Evolutionary conservation across 2,113 vertebrate genomes (phyloP).

Genomic region (Gnathonemus longibarbis): DNA sequence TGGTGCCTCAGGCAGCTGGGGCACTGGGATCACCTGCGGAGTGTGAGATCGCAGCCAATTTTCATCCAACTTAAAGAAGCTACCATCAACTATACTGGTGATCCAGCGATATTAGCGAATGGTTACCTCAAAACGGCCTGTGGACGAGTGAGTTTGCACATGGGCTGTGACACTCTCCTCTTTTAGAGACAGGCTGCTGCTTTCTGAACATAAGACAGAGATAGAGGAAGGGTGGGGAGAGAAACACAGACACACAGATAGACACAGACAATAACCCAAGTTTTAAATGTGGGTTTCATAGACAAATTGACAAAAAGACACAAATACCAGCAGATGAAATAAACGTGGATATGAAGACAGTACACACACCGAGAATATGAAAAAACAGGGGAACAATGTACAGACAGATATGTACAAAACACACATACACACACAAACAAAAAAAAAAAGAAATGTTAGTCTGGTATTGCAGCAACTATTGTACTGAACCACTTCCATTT

Average conservation of each 20-base stretch:
- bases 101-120: neutral
- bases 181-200: slow-evolving; percentile 37
- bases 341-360: slow-evolving; percentile 21
- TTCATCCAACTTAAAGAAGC: neutral
- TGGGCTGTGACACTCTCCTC: slow-evolving; percentile 40
- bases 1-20: slow-evolving; percentile 48
- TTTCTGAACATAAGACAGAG: slow-evolving; percentile 50
- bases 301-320: slow-evolving; percentile 40
- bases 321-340: slow-evolving; percentile 19
- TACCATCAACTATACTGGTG: neutral
- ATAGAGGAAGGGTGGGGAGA: slow-evolving; percentile 42
- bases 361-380: slow-evolving; percentile 24
- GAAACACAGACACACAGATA: slow-evolving; percentile 19
- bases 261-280: slow-evolving; percentile 32
- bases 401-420: neutral
- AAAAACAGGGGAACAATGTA: slow-evolving; percentile 1
- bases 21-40: slow-evolving; percentile 69
- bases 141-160: slow-evolving; percentile 41
- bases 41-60: neutral
- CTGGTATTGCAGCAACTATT: neutral
- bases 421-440: slow-evolving; percentile 18
- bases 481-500: neutral
- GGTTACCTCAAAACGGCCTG: slow-evolving; percentile 60
- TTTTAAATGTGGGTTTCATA: slow-evolving; percentile 14
- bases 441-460: slow-evolving; percentile 22